A percentile compares a stretch with the other conserved stretches of the same genome.
phyloP scores from a whole-genome alignment of 2,888 invertebrate species.

The Phyllotreta striolata region DNA sequence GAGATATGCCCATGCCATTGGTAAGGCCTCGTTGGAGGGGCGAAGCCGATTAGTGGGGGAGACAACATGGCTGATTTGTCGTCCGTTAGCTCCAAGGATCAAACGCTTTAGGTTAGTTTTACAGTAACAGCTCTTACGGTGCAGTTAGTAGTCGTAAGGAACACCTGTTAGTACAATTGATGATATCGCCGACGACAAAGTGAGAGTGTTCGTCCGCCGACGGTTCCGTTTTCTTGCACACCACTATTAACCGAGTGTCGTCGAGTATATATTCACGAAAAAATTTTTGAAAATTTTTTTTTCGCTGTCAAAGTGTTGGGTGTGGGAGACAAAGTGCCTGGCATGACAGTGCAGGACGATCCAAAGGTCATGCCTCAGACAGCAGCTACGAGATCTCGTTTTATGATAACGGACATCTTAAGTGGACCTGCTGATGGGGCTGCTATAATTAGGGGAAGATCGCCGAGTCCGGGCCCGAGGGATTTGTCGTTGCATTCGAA shows the following conservation, averaged over 20 bases:
- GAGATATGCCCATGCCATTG: constrained; percentile 51
- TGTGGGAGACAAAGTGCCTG: constrained; percentile 57
- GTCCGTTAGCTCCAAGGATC: constrained; percentile 48
- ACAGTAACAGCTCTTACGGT: constrained; percentile 53
- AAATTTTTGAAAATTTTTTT: constrained; percentile 14
- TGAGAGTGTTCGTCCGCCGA: constrained; percentile 25
- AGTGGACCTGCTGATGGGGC: constrained; percentile 69
- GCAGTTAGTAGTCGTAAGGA: constrained; percentile 40
- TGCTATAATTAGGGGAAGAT: constrained; percentile 62
- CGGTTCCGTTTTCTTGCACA: constrained; percentile 5
- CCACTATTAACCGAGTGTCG: constrained; percentile 9
- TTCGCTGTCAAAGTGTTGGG: constrained; percentile 57
- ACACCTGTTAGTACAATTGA: constrained; percentile 44
- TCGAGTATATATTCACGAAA: constrained; percentile 9
- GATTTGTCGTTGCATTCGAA: constrained; percentile 64
- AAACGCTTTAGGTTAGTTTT: constrained; percentile 56
- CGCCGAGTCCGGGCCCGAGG: constrained; percentile 65
- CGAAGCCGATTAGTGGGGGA: constrained; percentile 49
- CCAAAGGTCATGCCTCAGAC: constrained; percentile 60
- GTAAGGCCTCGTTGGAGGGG: constrained; percentile 42
- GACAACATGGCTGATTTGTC: constrained; percentile 63
- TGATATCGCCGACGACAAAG: constrained; percentile 5
- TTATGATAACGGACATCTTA: constrained; percentile 91
- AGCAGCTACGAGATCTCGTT: constrained; percentile 74
- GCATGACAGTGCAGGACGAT: constrained; percentile 64